Evolutionary conservation across 1,140 invertebrate genomes (phyloP), one percentile per base, ranked within the genome.

Genomic region (Drosophila athabasca): DNA sequence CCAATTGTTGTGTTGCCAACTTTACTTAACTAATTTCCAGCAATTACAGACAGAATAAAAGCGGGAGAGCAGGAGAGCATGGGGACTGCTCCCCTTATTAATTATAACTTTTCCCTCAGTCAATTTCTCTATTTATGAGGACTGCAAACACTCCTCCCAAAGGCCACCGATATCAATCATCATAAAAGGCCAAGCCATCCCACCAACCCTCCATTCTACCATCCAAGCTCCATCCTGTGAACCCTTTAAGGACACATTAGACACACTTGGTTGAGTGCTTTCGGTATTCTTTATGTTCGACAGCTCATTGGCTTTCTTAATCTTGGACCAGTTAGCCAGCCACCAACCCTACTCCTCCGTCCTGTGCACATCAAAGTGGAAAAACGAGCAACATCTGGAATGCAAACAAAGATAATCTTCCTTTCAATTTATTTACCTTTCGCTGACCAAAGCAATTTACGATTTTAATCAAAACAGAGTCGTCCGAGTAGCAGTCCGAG

Each of bases 1-100:
- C 48, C 29, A 45, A 50, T 68, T 62, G 54, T 64, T 72, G 62
- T 54, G 49, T 49, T 65, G 41, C 57, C 61, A 66, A 85, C 65
- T 81, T 85, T 65, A 87, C 64, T 87, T 69, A 67, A 81, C 81
- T 85, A 85, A 87, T 85, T 87, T 87, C 58, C 17, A 82, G 70
- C 79, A 67, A 87, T 88, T 82, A 82, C 80, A 85, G 59, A 24
- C 31, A 13, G 35, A 39, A 39, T 39, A 11, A 39, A 39, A 39
- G 35, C 3, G 1, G 35, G 9, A 13, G 35, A 11, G 24, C 24
- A 26, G 17, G 17, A 19, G 17, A 19, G 35, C 11, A 13, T 39
- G 11, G 35, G 35, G 45, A 43, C 26, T 53, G 45, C 50, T 45
- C 39, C 53, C 46, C 31, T 68, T 76, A 75, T 75, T 69, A 76